These are phyloP conservation scores for Sminthurinus aureus DNA, from an alignment of 2,888 invertebrate species.

Conservation along the genomic window DNA sequence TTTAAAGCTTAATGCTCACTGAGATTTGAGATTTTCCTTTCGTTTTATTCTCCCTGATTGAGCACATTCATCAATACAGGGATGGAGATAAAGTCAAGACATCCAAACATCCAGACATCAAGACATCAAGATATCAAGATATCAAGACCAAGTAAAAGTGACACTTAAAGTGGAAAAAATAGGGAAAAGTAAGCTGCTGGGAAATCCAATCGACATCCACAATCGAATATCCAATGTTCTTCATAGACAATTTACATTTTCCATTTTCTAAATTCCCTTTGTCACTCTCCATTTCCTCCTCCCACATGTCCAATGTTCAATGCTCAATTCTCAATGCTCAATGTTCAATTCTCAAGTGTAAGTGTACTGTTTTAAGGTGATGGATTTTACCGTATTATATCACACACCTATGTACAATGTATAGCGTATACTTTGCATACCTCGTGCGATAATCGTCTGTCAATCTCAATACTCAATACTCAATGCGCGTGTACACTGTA, in stretches of 20 bases:
- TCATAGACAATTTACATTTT: not conserved
- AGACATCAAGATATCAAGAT: not conserved
- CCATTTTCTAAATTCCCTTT: not conserved
- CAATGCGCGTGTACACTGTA: too few species aligned
- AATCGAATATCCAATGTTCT: not conserved
- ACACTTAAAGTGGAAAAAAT: constrained; percentile 11
- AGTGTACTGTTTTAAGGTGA: too few species aligned
- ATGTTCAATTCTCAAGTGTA: too few species aligned
- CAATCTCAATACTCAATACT: too few species aligned
- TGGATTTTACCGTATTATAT: too few species aligned
- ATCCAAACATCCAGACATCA: not conserved
- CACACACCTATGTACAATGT: too few species aligned
- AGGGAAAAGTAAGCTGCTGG: not conserved
- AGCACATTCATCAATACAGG: constrained; percentile 25
- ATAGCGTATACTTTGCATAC: too few species aligned
- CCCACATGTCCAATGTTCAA: not conserved
- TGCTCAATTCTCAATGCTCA: too few species aligned
- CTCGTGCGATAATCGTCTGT: too few species aligned
- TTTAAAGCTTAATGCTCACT: not conserved
- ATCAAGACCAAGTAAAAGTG: not conserved
- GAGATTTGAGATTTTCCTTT: not conserved
- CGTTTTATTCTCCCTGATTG: not conserved
- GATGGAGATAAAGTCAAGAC: constrained; percentile 19
- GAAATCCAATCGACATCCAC: constrained; percentile 19
- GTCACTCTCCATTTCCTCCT: not conserved